These are phyloP conservation scores for Selene dorsalis DNA, from an alignment of 2,797 vertebrate genomes.

Conservation along the genomic window DNA sequence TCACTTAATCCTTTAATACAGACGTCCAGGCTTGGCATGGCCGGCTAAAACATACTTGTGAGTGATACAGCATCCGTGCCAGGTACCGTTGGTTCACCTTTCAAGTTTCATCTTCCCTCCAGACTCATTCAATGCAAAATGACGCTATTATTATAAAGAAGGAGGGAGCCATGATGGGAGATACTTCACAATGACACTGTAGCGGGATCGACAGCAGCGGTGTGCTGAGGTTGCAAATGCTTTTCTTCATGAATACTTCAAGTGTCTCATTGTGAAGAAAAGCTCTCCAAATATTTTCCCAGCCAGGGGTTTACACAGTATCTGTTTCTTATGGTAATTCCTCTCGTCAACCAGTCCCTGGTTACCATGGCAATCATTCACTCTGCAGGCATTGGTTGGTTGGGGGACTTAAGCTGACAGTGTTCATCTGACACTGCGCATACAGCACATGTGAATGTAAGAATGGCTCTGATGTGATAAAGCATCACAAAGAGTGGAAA, in stretches of 20 bases:
- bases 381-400: conserved; percentile 36
- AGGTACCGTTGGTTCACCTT: conserved; percentile 19
- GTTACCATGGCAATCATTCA: conserved; percentile 60
- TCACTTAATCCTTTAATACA: conserved; percentile 33
- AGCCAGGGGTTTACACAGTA: conserved; percentile 58
- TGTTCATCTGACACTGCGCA: conserved; percentile 18
- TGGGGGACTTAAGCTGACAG: conserved; percentile 25
- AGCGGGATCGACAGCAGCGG: conserved; percentile 8
- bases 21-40: background rate
- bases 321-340: conserved; percentile 64
- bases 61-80: conserved; percentile 10
- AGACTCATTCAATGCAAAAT: conserved; percentile 13
- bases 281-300: conserved; percentile 57
- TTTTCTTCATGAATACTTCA: conserved; percentile 40
- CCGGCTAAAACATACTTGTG: background rate
- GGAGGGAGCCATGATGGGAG: conserved; percentile 14
- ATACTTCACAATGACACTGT: background rate
- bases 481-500: background rate
- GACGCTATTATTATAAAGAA: background rate
- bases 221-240: conserved; percentile 39
- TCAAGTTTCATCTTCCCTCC: conserved; percentile 20
- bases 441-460: background rate
- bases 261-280: conserved; percentile 53
- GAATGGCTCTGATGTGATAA: background rate
- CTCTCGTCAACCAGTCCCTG: conserved; percentile 34